These are phyloP conservation scores for Drosophila testacea DNA, from an alignment of 2,888 invertebrate species.

Conservation along the genomic window DNA sequence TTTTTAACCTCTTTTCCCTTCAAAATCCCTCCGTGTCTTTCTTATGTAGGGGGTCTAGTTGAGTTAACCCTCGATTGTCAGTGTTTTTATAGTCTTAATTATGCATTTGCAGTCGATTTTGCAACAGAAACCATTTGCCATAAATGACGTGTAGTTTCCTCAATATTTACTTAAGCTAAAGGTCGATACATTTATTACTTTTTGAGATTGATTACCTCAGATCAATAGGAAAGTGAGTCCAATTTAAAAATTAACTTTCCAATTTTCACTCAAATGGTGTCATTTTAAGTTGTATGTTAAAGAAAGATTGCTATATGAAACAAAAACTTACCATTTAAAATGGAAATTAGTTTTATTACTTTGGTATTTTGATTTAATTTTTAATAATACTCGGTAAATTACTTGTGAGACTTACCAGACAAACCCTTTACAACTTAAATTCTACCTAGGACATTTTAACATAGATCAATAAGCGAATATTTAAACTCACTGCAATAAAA, in stretches of 20 bases:
- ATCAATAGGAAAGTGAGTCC: background rate
- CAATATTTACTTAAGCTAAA: background rate
- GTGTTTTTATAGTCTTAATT: background rate
- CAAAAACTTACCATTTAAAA: too few relatives aligned
- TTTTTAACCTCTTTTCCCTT: background rate
- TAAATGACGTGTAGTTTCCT: background rate
- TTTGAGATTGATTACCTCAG: background rate
- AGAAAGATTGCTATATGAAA: too few relatives aligned
- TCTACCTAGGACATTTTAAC: background rate
- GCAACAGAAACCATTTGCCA: background rate
- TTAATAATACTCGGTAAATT: too few relatives aligned
- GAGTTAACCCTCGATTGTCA: slow-evolving; percentile 1
- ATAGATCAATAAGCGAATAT: background rate
- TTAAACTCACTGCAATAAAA: background rate
- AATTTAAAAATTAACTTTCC: too few relatives aligned
- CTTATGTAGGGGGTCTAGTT: background rate
- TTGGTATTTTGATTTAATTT: too few relatives aligned
- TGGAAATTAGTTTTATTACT: too few relatives aligned
- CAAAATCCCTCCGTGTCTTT: background rate
- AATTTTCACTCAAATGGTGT: too few relatives aligned
- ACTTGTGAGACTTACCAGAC: too few relatives aligned
- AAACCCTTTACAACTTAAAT: too few relatives aligned
- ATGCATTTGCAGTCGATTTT: background rate
- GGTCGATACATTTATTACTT: background rate
- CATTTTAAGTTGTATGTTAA: too few relatives aligned